Base-by-base conservation (phyloP, 2,888 invertebrate genomes). In the Minunthozetes semirufus region DNA sequence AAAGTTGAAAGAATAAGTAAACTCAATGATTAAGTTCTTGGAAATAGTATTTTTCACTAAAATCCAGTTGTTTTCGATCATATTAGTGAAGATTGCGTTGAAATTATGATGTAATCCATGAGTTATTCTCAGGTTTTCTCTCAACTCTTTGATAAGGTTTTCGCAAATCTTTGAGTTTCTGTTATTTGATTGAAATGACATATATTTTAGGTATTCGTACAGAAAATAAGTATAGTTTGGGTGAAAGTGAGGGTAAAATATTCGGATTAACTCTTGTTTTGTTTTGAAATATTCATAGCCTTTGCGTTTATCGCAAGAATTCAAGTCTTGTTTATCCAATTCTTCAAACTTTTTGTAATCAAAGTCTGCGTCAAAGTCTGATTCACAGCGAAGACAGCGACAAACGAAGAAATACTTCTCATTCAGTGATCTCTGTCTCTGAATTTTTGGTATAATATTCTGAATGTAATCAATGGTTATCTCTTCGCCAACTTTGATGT, bases 391-490 rank as follows among this genome's bases (percentile, higher is more conserved):
- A 48, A 70, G 48, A 63, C 75, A 75, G 33, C 46, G 46, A 75
- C 75, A 75, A 42, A n/a, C 22, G 61, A 75, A 75, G 56, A 56
- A 75, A 48, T 75, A 75, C 15, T 56, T 71, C 27, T 75, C 75
- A 22, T 42, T 38, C 11, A 75, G 72, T 22, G 53, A 53, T 33
- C 22, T 56, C n/a, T 61, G 56, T 38, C 75, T 71, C 38, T 75
- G 56, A 56, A 25, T 27, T 46, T 66, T 66, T 4, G 56, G 72
- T 22, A 72, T 61, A 33, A 75, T 29, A 61, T 75, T 72, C 33
- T 75, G 75, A 0, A 75, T n/a, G 33, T 75, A 75, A 50, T 75
- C 75, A 19, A 75, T 72, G 17, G 59, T 38, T n/a, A 75, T 75
- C 25, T 56, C 56, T 38, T 75, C 72, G n/a, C 72, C 75, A 11